Conservation (phyloP, 1,140 invertebrate genomes). For the Zaprionus africanus region DNA sequence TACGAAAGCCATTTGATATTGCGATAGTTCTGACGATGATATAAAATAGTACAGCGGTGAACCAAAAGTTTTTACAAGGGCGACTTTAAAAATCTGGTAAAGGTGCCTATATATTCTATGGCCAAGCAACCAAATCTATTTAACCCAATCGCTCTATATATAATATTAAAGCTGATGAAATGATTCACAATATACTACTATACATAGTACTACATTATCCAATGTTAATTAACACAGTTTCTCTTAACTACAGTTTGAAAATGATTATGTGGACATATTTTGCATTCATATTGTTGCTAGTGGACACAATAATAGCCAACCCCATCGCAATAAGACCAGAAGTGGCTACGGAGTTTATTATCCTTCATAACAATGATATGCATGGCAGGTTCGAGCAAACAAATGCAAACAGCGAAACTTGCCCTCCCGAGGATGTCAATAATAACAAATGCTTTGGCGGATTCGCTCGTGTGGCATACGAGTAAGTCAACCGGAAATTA, state of each 20-base stretch:
- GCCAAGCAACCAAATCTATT: too few relatives aligned
- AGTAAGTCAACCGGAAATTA: constrained; percentile 82
- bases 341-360: constrained; percentile 85
- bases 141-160: too few relatives aligned
- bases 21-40: too few relatives aligned
- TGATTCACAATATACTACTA: too few relatives aligned
- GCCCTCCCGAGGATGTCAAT: constrained; percentile 85
- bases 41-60: too few relatives aligned
- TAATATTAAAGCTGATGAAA: too few relatives aligned
- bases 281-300: constrained; percentile 4
- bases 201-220: too few relatives aligned
- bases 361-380: constrained; percentile 96
- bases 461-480: constrained; percentile 89
- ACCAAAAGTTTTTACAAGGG: too few relatives aligned
- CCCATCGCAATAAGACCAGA: constrained; percentile 31
- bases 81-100: too few relatives aligned
- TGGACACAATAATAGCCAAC: constrained; percentile 20
- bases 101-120: too few relatives aligned
- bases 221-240: background rate
- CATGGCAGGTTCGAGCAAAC: constrained; percentile 93
- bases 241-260: constrained; percentile 5
- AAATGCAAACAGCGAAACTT: constrained; percentile 88
- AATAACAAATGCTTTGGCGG: constrained; percentile 91
- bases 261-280: constrained; percentile 32
- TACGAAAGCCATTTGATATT: too few relatives aligned